Evolutionary conservation across 2,888 invertebrate genomes (phyloP), one percentile per base, ranked within the genome.

Genomic region (Augochlorella aurata): DNA sequence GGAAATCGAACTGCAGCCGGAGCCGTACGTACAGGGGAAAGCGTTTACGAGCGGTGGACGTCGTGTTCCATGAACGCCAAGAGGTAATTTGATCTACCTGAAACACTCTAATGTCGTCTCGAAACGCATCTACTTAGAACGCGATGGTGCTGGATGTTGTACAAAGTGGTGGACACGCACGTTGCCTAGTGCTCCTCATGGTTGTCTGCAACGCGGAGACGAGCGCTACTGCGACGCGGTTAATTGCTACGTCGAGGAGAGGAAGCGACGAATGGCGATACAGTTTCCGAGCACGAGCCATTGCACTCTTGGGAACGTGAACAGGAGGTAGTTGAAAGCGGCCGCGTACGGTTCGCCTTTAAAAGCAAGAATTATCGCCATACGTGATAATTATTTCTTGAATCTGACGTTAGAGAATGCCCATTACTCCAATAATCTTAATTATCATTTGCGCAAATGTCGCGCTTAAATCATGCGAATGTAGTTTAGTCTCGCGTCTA

Each of bases 161-260:
- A 79, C 76, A 85, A 86, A 79, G 85, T 77, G 77, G 79, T 79
- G 86, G 86, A 86, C 82, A 86, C 87, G 87, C 85, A 83, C 74
- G 82, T 76, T 76, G 86, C 81, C 75, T 69, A 72, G 65, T 69
- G 77, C 71, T 78, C 38, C 75, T 78, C 79, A 77, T 77, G 78
- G 82, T 80, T 72, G 78, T 73, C 74, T 85, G 82, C 67, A 80
- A 70, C 73, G 73, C 29, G 67, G 67, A 77, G 85, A 67, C 72
- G 82, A 81, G 80, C 73, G 76, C 84, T 82, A 85, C 79, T 79
- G 88, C 85, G 77, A 80, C 81, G 84, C 82, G 88, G 83, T 89
- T 89, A 89, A 89, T 89, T 89, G 88, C 83, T 78, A 79, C 81
- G 75, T 80, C 70, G 77, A 77, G 77, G 80, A 80, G 81, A 77